Evolutionary conservation across 2,797 vertebrate species (phyloP), one percentile per base, ranked within the genome.

Genomic region (Phrynocephalus guinanensis): DNA sequence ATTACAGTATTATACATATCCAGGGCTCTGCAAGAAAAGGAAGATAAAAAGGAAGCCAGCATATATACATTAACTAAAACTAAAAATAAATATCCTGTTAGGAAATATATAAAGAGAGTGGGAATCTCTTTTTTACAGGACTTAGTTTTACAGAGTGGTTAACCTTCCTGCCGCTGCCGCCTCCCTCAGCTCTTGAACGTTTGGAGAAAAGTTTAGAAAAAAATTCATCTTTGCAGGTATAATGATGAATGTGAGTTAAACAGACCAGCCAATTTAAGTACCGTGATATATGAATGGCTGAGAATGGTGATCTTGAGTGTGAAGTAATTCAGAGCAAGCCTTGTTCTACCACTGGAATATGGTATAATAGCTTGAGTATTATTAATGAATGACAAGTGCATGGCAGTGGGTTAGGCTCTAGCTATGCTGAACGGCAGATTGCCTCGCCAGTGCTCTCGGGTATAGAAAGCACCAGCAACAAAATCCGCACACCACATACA

Each of bases 231-330:
- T 73, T 72, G 44, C 70, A 76, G 78, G 63, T 67, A 75, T 66
- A 76, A 66, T 85, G 83, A 88, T 85, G 71, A 85, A 88, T 85
- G 60, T 33, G 52, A 72, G 78, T 48, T 80, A 73, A 81, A 66
- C 30, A 75, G 22, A 38, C 56, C 77, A 80, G 78, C 77, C 77
- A 81, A 44, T 85, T 88, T 80, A 75, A 85, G 85, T 16, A 24
- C 60, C 76, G 71, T 88, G 78, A 85, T 88, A 63, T 68, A 88
- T 81, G 78, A 71, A 6, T 56, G 50, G n/a, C 71, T 75, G 60
- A 56, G 87, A 67, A 67, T n/a, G 22, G n/a, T 68, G 56, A 68
- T 85, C 48, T 30, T 73, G 76, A 63, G 60, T 84, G 50, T 88
- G 83, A 88, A 66, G 44, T 80, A 81, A 86, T 38, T 56, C 22